Percentiles rank a stretch among this genome's conserved stretches.
Conservation (phyloP, 2,113 vertebrate species). For the Strix aluco region DNA sequence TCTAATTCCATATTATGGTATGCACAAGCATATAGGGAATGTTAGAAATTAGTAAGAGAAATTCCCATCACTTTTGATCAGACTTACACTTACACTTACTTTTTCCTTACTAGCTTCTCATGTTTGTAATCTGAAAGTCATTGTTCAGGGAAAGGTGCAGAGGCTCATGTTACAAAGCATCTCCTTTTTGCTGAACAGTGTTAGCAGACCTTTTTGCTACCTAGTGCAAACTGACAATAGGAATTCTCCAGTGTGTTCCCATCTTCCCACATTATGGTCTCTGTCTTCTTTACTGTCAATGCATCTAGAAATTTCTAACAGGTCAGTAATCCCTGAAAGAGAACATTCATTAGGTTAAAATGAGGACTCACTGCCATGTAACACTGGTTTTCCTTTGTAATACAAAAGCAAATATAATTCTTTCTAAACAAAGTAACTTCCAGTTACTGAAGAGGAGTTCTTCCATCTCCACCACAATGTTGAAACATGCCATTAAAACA, state of each 20-base stretch:
- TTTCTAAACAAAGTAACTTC: neutral
- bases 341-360: neutral
- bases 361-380: neutral
- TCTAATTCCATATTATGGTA: neutral
- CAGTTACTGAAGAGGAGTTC: neutral
- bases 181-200: neutral
- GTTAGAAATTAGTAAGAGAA: constrained; percentile 12
- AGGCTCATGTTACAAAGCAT: neutral
- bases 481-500: neutral
- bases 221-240: neutral
- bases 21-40: neutral
- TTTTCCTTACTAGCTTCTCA: neutral
- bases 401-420: neutral
- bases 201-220: neutral
- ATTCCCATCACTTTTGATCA: neutral
- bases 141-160: neutral
- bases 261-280: neutral
- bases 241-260: neutral
- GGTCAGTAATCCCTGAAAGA: neutral
- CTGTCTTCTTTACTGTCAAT: neutral
- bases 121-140: neutral
- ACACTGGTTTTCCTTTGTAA: neutral
- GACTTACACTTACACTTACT: neutral
- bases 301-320: neutral
- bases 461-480: neutral